A percentile compares a stretch with the other conserved stretches of the same genome.
Evolutionary conservation across 2,888 invertebrate species (phyloP).

Genomic region (Melanotus villosus): DNA sequence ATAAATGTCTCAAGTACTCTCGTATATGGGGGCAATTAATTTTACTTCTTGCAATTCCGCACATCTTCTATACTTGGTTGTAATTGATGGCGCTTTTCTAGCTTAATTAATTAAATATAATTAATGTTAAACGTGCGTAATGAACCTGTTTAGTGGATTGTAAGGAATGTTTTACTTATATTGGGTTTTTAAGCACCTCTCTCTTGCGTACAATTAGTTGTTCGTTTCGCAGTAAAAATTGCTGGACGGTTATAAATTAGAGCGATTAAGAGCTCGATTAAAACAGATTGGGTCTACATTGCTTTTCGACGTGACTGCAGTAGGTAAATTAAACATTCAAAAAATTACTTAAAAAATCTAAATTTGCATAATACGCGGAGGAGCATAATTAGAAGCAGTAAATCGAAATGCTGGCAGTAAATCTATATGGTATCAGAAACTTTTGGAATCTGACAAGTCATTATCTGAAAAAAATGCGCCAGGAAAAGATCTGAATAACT

Average conservation of each 20-base stretch:
- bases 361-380: conserved; percentile 12
- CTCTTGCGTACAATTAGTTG: conserved; percentile 23
- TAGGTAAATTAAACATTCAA: conserved; percentile 18
- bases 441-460: conserved; percentile 4
- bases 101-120: conserved; percentile 40
- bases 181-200: not conserved
- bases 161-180: conserved; percentile 12
- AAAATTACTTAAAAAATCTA: not conserved
- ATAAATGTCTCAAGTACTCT: conserved; percentile 43
- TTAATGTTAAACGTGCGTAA: conserved; percentile 36
- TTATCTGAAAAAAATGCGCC: not conserved
- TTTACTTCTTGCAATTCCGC: conserved; percentile 48
- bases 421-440: not conserved
- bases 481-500: not conserved
- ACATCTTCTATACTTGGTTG: conserved; percentile 20
- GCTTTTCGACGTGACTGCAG: conserved; percentile 25
- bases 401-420: too few species aligned
- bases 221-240: conserved; percentile 27
- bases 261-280: conserved; percentile 30
- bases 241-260: conserved; percentile 36
- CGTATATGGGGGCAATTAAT: conserved; percentile 50
- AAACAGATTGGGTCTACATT: conserved; percentile 38
- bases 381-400: not conserved
- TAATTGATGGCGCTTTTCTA: conserved; percentile 37
- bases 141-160: conserved; percentile 35